Evolutionary conservation across 2,797 vertebrate genomes (phyloP), one percentile per base, ranked within the genome.

Genomic region (Epinephelus coioides): DNA sequence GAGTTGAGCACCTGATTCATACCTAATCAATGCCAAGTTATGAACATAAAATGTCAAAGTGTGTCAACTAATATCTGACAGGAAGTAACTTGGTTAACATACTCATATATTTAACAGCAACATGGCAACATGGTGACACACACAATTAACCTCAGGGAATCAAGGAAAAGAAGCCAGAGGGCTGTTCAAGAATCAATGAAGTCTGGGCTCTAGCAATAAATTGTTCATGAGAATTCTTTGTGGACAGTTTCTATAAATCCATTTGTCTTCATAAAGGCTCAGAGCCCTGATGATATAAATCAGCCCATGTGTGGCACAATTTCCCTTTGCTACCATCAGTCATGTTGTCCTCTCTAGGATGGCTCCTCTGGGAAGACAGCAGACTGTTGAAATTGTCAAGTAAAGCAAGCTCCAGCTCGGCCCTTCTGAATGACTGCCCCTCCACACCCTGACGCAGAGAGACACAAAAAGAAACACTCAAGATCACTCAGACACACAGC

Each of bases 401-500:
- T 80, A 99, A 93, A 49, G 83, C 89, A 47, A 99, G 93, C 80
- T 99, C 97, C 81, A 88, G 86, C 92, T 96, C 95, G 64, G 94
- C 95, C 85, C 92, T 97, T 85, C 94, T 96, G 88, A 95, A 96
- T 6, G 38, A 54, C 27, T 77, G 83, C 13, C 92, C 94, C 71
- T 95, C 89, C 69, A 96, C 85, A 59, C 71, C 84, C 98, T 99
- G 91, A 71, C 25, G 81, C 25, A 80, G 40, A 78, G n/a, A 81
- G 18, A 72, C 30, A 74, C 12, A 73, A 25, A 12, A 40, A 84
- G 6, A 79, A 5, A 70, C 23, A 46, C 10, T 76, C 10, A 62
- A 30, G 34, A 19, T 43, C 27, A 73, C 57, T 57, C 34, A 79
- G 25, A 72, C 25, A 83, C 25, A 77, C 50, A 77, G 15, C n/a